phyloP scores from a whole-genome alignment of 2,113 vertebrate genomes.

The Condylura cristata region DNA sequence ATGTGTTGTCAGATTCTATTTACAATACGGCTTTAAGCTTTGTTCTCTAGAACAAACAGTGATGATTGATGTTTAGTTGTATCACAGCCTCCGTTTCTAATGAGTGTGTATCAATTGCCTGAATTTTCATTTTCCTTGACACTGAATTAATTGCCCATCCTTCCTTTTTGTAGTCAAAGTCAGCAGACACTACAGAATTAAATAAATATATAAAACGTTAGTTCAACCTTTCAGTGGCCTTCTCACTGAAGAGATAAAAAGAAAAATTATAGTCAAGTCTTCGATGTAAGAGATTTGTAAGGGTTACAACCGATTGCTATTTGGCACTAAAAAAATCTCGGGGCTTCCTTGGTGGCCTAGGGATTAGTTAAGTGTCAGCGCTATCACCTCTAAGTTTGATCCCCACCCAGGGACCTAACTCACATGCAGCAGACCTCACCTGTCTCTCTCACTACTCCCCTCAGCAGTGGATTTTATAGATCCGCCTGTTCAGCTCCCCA shows the following conservation, averaged over 20 bases:
- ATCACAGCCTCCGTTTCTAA: neutral
- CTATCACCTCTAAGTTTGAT: no score
- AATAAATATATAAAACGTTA: neutral
- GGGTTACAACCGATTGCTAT: neutral
- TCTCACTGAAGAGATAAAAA: neutral
- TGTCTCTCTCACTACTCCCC: no score
- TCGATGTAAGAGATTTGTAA: neutral
- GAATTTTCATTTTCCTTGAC: neutral
- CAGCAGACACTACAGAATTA: neutral
- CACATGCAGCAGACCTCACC: no score
- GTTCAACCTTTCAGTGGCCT: neutral
- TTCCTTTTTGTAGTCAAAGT: neutral
- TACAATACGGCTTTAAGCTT: neutral
- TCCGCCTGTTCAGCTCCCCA: no score
- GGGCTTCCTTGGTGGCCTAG: neutral
- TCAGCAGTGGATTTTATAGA: no score
- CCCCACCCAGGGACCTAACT: no score
- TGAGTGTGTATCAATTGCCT: neutral
- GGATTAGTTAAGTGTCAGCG: no score
- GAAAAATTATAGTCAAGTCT: neutral
- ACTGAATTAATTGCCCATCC: neutral
- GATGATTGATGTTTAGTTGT: no score
- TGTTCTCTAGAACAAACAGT: slow-evolving; percentile 1
- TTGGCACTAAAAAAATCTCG: neutral
- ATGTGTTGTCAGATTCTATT: neutral